Conservation (phyloP, 2,888 invertebrate genomes). For the Trachelus troglodyta region DNA sequence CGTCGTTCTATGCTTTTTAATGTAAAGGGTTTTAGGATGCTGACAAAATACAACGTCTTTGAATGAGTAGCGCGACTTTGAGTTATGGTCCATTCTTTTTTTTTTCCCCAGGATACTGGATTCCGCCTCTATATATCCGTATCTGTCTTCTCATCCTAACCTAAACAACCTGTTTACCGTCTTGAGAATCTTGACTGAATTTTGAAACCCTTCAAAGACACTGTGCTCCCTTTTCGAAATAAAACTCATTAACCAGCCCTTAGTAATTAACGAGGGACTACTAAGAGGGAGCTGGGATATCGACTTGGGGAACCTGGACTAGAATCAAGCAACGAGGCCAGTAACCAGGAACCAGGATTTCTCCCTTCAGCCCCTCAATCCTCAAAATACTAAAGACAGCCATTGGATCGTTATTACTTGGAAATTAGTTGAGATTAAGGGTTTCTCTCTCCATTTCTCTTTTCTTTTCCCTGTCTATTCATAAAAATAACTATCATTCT, state of each 20-base stretch:
- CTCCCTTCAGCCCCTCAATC: neutral
- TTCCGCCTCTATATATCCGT: neutral
- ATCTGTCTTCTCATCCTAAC: neutral
- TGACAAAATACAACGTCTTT: neutral
- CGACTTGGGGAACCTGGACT: neutral
- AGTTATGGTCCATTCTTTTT: neutral
- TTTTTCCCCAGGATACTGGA: neutral
- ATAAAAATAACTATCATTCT: neutral
- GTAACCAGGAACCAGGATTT: neutral
- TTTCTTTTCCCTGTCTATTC: neutral
- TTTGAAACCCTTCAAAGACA: neutral
- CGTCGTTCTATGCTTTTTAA: neutral
- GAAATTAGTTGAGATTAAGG: neutral
- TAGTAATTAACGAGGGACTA: neutral
- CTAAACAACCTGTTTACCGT: neutral
- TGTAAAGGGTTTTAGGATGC: neutral
- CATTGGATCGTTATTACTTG: neutral
- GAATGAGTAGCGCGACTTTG: too few species aligned
- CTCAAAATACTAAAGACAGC: neutral
- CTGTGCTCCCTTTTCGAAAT: neutral
- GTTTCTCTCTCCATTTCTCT: neutral
- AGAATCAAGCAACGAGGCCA: neutral
- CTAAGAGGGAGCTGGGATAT: neutral
- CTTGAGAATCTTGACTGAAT: neutral
- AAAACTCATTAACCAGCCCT: neutral